Evolutionary conservation across 1,140 invertebrate species (phyloP).

Genomic region (Araneus ventricosus): DNA sequence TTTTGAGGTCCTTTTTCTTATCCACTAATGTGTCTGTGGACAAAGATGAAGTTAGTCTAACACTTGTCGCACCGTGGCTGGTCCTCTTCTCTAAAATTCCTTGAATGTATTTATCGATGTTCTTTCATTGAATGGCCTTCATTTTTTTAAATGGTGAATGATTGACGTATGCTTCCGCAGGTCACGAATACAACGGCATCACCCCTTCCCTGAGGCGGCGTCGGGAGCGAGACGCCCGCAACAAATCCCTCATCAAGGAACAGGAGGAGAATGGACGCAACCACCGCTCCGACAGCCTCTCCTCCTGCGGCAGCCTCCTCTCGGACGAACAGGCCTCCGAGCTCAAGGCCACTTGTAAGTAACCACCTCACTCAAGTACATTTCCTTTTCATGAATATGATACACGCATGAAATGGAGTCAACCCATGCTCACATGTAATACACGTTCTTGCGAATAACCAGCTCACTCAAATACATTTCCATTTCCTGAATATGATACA

Average conservation of each 20-base stretch:
- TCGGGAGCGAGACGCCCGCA: conserved; percentile 76
- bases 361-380: neutral
- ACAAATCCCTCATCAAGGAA: conserved; percentile 76
- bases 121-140: neutral
- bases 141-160: neutral
- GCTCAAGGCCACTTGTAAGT: neutral
- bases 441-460: too few species aligned
- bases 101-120: too few species aligned
- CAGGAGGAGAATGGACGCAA: conserved; percentile 83
- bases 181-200: conserved; percentile 64
- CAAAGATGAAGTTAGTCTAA: too few species aligned
- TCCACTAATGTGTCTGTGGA: too few species aligned
- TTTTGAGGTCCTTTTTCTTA: too few species aligned
- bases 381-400: neutral
- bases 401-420: too few species aligned
- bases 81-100: too few species aligned
- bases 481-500: too few species aligned
- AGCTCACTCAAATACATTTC: too few species aligned
- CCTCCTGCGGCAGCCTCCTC: conserved; percentile 82
- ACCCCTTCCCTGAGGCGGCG: conserved; percentile 58
- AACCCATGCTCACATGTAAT: too few species aligned
- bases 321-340: conserved; percentile 38
- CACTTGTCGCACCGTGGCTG: too few species aligned
- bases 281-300: conserved; percentile 87
- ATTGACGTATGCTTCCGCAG: neutral